Conservation (phyloP, 2,113 vertebrate species). For the Paedocypris sp. region DNA sequence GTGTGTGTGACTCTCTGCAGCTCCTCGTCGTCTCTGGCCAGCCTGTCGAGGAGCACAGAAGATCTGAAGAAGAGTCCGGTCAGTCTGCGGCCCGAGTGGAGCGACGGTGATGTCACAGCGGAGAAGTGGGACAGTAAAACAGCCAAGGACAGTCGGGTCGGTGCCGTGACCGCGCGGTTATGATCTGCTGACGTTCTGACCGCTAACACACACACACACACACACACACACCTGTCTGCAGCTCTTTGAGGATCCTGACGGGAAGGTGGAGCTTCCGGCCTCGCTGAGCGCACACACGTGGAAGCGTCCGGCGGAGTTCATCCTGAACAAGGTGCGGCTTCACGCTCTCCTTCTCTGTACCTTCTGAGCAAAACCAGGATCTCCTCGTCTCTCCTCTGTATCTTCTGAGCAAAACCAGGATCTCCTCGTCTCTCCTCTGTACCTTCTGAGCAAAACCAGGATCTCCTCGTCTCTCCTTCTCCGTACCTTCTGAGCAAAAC, state of each 20-base stretch:
- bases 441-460: too few species aligned
- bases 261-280: slow-evolving; percentile 70
- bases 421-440: too few species aligned
- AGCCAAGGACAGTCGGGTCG: slow-evolving; percentile 65
- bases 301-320: slow-evolving; percentile 79
- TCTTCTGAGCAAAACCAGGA: too few species aligned
- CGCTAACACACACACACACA: too few species aligned
- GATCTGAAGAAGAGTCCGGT: slow-evolving; percentile 51
- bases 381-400: too few species aligned
- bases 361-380: too few species aligned
- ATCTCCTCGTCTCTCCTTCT: too few species aligned
- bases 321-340: slow-evolving; percentile 57
- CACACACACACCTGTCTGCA: slow-evolving; percentile 60
- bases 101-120: slow-evolving; percentile 69
- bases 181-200: too few species aligned
- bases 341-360: too few species aligned
- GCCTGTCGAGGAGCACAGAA: slow-evolving; percentile 16
- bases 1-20: too few species aligned
- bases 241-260: slow-evolving; percentile 83
- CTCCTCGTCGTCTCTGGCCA: neutral
- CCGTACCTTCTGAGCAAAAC: too few species aligned
- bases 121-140: slow-evolving; percentile 84
- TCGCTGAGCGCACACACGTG: slow-evolving; percentile 74
- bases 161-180: too few species aligned
- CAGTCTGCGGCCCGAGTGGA: slow-evolving; percentile 86